A percentile compares a stretch with the other conserved stretches of the same genome.
Conservation (phyloP, 2,113 vertebrate genomes). For the Ctenomys sociabilis region DNA sequence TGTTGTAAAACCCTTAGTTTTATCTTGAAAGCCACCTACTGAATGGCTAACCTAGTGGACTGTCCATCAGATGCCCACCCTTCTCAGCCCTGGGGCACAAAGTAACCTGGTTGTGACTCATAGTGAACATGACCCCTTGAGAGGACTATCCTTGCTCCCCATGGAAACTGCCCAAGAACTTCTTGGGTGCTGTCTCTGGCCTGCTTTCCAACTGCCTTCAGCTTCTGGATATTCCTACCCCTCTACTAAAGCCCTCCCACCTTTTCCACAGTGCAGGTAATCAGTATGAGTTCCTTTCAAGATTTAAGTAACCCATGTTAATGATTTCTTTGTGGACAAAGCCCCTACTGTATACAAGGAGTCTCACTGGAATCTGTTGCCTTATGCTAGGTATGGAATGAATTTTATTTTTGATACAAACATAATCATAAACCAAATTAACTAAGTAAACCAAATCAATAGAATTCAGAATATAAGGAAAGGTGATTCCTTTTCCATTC, state of each 20-base stretch:
- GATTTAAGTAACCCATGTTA: not conserved
- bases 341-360: not conserved
- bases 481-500: not conserved
- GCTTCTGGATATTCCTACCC: not conserved
- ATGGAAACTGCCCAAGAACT: not conserved
- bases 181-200: not conserved
- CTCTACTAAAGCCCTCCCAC: not conserved
- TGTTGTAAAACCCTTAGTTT: not conserved
- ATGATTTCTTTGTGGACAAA: not conserved
- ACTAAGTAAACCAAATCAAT: not conserved
- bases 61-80: not conserved
- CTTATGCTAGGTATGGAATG: not conserved
- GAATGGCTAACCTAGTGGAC: not conserved
- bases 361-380: not conserved
- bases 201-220: not conserved
- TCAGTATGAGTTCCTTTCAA: not conserved
- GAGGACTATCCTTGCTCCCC: not conserved
- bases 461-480: not conserved
- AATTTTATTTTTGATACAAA: not conserved
- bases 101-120: not conserved
- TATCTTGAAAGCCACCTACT: not conserved
- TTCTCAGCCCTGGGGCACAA: not conserved
- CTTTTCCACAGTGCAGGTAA: not conserved
- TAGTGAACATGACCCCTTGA: not conserved
- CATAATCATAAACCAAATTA: not conserved